Conservation (phyloP, 2,797 vertebrate genomes). For the Pampus argenteus region DNA sequence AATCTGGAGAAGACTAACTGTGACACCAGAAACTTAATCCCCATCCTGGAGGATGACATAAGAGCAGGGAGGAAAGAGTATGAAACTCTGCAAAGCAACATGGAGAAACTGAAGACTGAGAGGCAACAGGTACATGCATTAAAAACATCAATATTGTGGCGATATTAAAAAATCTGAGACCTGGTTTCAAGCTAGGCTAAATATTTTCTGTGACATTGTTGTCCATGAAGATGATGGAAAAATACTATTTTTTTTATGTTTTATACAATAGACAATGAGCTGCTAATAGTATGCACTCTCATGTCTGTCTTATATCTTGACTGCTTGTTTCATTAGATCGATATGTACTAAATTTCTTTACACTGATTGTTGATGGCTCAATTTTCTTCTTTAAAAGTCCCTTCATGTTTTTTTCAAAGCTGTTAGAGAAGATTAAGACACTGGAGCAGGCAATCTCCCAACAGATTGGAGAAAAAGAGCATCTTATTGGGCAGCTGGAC, state of each 20-base stretch:
- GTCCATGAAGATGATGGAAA: too few species aligned
- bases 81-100: constrained; percentile 72
- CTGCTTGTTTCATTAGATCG: not conserved
- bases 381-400: not conserved
- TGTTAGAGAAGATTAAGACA: constrained; percentile 79
- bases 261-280: too few species aligned
- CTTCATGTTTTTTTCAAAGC: constrained; percentile 33
- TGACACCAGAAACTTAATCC: constrained; percentile 80
- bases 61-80: constrained; percentile 77
- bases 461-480: constrained; percentile 73
- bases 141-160: not conserved
- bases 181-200: not conserved
- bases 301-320: not conserved
- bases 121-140: constrained; percentile 69
- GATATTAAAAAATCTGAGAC: not conserved
- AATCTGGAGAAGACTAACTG: constrained; percentile 81
- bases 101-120: constrained; percentile 76
- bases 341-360: not conserved
- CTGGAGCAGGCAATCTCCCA: constrained; percentile 75
- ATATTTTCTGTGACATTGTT: not conserved
- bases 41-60: constrained; percentile 85
- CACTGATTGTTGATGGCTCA: not conserved
- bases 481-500: constrained; percentile 80
- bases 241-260: too few species aligned
- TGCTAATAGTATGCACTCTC: too few species aligned